phyloP scores from a whole-genome alignment of 1,140 invertebrate species.

The Lucilia sericata region DNA sequence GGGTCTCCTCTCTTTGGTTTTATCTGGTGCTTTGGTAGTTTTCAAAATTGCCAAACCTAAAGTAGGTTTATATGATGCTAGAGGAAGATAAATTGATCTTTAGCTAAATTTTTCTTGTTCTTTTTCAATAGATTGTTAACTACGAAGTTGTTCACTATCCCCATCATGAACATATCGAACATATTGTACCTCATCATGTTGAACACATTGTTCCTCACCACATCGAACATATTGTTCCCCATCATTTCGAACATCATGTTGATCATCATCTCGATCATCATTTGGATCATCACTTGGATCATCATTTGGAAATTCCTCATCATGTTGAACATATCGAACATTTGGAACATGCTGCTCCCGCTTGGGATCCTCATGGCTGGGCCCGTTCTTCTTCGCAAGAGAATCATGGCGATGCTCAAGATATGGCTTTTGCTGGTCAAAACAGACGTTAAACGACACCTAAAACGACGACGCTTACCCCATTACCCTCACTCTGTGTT shows the following conservation, averaged over 20 bases:
- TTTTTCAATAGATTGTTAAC: conserved; percentile 71
- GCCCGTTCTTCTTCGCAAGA: conserved; percentile 64
- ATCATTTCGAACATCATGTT: conserved; percentile 67
- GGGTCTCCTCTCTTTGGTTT: conserved; percentile 83
- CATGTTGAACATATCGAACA: conserved; percentile 64
- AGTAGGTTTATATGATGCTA: conserved; percentile 62
- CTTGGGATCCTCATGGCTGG: conserved; percentile 72
- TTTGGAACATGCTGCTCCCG: conserved; percentile 69
- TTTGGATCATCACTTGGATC: conserved; percentile 62
- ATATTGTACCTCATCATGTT: conserved; percentile 53
- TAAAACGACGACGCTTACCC: too few relatives aligned
- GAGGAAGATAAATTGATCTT: background rate
- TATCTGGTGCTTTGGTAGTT: conserved; percentile 84
- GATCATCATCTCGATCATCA: conserved; percentile 74
- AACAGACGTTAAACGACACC: conserved; percentile 52
- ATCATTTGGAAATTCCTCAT: conserved; percentile 59
- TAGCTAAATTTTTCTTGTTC: conserved; percentile 25
- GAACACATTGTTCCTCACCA: conserved; percentile 69
- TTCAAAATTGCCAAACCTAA: conserved; percentile 88
- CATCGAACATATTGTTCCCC: conserved; percentile 63
- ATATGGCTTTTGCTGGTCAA: conserved; percentile 76
- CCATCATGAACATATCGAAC: conserved; percentile 70
- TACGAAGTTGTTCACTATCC: conserved; percentile 88
- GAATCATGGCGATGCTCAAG: conserved; percentile 70
- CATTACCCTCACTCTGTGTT: background rate